A percentile compares a stretch with the other conserved stretches of the same genome.
These are phyloP conservation scores for Lanius collurio DNA, from an alignment of 2,113 vertebrate genomes.

Conservation along the genomic window DNA sequence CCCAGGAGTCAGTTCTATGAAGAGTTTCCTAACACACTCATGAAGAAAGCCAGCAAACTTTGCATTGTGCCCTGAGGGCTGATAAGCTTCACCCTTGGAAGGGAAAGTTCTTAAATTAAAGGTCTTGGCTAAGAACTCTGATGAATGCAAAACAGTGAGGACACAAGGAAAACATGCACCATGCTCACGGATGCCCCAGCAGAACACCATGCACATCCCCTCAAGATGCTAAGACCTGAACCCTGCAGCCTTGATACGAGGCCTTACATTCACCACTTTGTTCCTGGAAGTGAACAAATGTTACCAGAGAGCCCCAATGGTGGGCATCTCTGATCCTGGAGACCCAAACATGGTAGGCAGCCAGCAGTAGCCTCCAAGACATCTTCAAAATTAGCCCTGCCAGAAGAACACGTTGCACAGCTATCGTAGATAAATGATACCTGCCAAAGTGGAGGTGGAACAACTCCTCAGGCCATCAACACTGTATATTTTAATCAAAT, in stretches of 20 bases:
- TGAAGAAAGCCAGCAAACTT: not conserved
- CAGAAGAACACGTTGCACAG: not conserved
- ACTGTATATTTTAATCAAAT: conserved; percentile 2
- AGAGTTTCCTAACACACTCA: not conserved
- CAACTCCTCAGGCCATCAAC: not conserved
- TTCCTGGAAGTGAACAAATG: not conserved
- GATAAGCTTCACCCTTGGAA: not conserved
- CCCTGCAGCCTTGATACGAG: not conserved
- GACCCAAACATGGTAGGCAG: not conserved
- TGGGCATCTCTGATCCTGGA: not conserved
- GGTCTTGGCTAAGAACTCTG: not conserved
- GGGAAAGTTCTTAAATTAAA: conserved; percentile 39
- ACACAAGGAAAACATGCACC: not conserved
- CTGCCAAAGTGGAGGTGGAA: not conserved
- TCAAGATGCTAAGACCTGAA: not conserved
- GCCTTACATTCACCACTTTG: not conserved
- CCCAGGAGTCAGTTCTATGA: conserved; percentile 9
- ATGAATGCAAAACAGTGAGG: not conserved
- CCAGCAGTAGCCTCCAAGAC: not conserved
- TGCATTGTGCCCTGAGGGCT: not conserved
- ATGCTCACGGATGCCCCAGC: not conserved
- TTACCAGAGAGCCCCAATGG: rapidly evolving
- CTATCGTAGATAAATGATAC: not conserved
- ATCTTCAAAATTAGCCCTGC: not conserved
- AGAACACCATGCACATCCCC: not conserved